Percentiles rank a stretch among this genome's conserved stretches.
Conservation (phyloP, 1,140 invertebrate species). For the Pseudobourletiella spinata region DNA sequence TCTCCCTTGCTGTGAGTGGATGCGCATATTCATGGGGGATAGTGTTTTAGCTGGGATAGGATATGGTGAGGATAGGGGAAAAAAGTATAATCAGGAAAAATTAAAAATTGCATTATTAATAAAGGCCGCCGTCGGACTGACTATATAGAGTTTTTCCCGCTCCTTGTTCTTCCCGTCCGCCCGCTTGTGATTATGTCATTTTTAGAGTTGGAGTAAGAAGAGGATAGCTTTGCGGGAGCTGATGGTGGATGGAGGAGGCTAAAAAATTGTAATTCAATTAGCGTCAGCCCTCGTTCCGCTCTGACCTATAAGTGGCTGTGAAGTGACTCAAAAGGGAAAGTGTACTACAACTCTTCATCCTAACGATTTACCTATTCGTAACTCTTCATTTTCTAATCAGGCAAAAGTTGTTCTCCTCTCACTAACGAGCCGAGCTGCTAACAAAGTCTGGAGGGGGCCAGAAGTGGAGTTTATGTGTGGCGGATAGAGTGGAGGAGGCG, state of each 20-base stretch:
- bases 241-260: neutral
- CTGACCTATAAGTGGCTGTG: conserved; percentile 14
- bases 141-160: neutral
- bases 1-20: neutral
- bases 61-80: no score
- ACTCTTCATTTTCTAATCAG: conserved; percentile 8
- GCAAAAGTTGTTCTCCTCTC: no score
- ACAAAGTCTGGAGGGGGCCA: no score
- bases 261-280: conserved; percentile 26
- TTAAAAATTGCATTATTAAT: conserved; percentile 37
- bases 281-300: conserved; percentile 8
- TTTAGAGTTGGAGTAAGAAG: neutral
- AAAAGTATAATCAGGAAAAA: conserved; percentile 35
- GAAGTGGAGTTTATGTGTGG: no score
- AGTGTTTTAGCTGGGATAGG: no score
- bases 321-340: conserved; percentile 4
- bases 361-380: conserved; percentile 15
- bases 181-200: no score
- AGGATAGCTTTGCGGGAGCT: neutral
- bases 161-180: neutral
- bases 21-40: neutral
- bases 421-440: no score
- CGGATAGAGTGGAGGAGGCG: no score
- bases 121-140: conserved; percentile 12
- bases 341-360: neutral